Evolutionary conservation across 2,888 invertebrate genomes (phyloP), one percentile per base, ranked within the genome.

Genomic region (Macropis europaea): DNA sequence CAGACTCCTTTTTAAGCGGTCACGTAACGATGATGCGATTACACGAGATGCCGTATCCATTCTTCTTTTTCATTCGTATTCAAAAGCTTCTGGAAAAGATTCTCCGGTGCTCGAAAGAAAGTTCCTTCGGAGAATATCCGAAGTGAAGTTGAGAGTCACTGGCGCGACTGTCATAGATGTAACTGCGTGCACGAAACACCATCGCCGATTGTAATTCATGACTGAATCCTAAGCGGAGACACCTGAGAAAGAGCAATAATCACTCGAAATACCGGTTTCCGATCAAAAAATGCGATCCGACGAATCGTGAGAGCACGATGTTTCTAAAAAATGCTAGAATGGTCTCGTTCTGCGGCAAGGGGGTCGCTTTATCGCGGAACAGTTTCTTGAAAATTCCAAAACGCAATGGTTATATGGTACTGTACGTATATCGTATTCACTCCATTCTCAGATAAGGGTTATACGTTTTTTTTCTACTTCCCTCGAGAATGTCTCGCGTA

Each of bases 391-490:
- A 86, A 83, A 84, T 86, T 66, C 79, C 84, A 3, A 87, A 92
- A 70, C 91, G 92, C 83, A 91, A 92, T 84, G 94, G 95, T 84
- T 95, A 94, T 84, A 92, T 95, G 73, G 94, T 95, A 38, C 90
- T 95, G 95, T 95, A 91, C 93, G 94, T 93, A 63, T 60, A 13
- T 43, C 13, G 1, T 19, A 30, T 11, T 6, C 22, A 11, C 4
- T 17, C 45, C 4, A 3, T 36, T 57, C 11, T n/a, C 3, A n/a
- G 43, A 9, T 50, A 15, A 17, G 17, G 22, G 9, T 59, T 64
- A 38, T 32, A 17, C 5, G 15, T 38, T 24, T 32, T 24, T 17
- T 28, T 32, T 43, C 26, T 24, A n/a, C n/a, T n/a, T n/a, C 54
- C 17, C 2, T 13, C 22, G 9, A 30, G 3, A 28, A 28, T 0